A percentile compares a stretch with the other conserved stretches of the same genome.
Conservation (phyloP, 2,797 vertebrate genomes). For the Thripadectes ignobilis region DNA sequence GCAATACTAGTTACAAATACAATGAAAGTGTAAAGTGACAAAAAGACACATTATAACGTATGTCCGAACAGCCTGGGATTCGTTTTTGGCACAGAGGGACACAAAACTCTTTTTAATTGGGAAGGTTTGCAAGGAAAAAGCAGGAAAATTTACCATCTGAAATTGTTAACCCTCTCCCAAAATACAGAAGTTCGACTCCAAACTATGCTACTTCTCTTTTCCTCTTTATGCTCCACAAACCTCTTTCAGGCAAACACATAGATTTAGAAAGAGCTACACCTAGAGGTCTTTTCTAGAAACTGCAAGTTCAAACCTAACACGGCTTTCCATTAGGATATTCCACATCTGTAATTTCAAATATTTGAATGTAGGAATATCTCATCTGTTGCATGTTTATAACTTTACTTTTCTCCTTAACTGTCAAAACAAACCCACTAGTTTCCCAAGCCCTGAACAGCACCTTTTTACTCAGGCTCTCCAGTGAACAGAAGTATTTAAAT, state of each 20-base stretch:
- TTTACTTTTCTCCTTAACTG: neutral
- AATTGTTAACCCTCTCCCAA: neutral
- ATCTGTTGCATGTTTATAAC: neutral
- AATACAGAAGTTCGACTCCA: neutral
- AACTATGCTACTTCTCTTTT: neutral
- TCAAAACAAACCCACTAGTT: neutral
- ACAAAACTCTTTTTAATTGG: neutral
- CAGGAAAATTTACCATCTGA: neutral
- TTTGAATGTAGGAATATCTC: neutral
- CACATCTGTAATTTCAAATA: neutral
- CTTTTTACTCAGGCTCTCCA: neutral
- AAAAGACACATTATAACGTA: neutral
- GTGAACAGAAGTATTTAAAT: neutral
- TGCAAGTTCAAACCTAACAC: neutral
- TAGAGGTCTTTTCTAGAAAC: neutral
- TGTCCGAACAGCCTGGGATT: neutral
- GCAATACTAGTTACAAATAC: neutral
- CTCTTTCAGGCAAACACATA: neutral
- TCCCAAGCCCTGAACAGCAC: neutral
- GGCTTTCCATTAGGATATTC: neutral
- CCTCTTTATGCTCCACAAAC: neutral
- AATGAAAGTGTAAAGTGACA: neutral
- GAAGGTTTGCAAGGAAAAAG: neutral
- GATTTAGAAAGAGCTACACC: slow-evolving; percentile 27
- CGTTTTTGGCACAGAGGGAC: neutral